Evolutionary conservation across 1,140 invertebrate species (phyloP), one percentile per base, ranked within the genome.

Genomic region (Drosophila carrolli): DNA sequence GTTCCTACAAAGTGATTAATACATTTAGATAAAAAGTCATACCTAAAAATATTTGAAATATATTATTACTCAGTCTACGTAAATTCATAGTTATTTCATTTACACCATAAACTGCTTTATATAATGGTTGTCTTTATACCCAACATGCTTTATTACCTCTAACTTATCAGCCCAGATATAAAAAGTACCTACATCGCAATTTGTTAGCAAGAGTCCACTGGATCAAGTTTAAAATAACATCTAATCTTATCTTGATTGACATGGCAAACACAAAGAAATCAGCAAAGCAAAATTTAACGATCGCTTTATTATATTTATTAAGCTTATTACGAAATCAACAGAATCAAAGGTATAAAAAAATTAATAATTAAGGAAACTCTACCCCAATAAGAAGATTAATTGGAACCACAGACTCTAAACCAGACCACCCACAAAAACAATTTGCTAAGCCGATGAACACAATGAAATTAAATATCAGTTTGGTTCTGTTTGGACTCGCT

Each of bases 391-490:
- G 51, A 48, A 41, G 63, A 56, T 71, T 70, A 71, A 29, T 47
- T 48, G 9, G 14, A 48, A 41, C 65, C 67, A 48, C 51, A 71
- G 29, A 56, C 35, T 23, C 27, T n/a, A 32, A 67, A 56, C n/a
- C 38, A 35, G 65, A 38, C 67, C 67, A 58, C 65, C 68, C 68
- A 71, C 68, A 47, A 58, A 63, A 56, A 56, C 61, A 66, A 58
- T 67, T 75, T 75, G 61, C 54, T 76, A 75, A 75, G 73, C 77
- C 67, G 78, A 85, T 85, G 81, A 85, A 81, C 65, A 78, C 71
- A 66, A 75, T 78, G 79, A 74, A 85, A 85, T 85, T 85, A 85
- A 78, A 71, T 71, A 71, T 72, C 29, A 50, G 58, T 71, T 58
- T 19, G 7, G 37, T 41, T 48, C 51, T 46, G 32, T 51, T 66